A percentile compares a stretch with the other conserved stretches of the same genome.
These are phyloP conservation scores for Heteractis magnifica DNA, from an alignment of 92 coral and sea anemone species.

Conservation along the genomic window DNA sequence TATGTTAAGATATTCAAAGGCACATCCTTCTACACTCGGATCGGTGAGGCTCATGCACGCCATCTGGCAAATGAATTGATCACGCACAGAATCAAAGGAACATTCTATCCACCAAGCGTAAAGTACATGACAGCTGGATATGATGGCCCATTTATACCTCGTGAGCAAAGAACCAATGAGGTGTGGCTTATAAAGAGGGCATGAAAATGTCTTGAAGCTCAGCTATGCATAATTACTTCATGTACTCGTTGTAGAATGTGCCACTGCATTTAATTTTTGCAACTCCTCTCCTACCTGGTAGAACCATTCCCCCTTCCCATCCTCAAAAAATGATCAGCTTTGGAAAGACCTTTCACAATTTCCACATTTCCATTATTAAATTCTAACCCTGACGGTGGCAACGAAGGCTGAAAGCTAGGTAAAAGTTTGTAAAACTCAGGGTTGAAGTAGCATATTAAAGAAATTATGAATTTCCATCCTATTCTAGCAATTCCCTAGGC, in stretches of 20 bases:
- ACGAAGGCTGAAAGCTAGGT: no score
- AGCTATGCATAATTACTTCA: not conserved
- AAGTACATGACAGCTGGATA: slow-evolving; percentile 6
- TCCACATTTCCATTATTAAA: no score
- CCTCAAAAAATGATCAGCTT: no score
- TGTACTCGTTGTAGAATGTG: no score
- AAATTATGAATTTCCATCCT: no score
- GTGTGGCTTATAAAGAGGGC: not conserved
- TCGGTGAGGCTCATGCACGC: not conserved
- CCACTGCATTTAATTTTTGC: not conserved
- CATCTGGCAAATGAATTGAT: not conserved
- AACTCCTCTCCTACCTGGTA: no score
- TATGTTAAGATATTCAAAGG: not conserved
- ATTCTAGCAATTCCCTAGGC: no score
- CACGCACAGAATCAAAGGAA: not conserved
- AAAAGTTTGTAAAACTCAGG: no score
- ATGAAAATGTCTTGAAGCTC: not conserved
- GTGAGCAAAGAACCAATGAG: not conserved
- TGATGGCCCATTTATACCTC: not conserved
- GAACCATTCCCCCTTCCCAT: no score
- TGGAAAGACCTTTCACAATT: no score
- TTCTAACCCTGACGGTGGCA: no score
- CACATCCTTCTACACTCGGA: not conserved
- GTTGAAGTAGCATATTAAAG: no score
- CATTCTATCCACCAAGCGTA: not conserved